Conservation (phyloP, 2,797 vertebrate species). For the Catharus ustulatus region DNA sequence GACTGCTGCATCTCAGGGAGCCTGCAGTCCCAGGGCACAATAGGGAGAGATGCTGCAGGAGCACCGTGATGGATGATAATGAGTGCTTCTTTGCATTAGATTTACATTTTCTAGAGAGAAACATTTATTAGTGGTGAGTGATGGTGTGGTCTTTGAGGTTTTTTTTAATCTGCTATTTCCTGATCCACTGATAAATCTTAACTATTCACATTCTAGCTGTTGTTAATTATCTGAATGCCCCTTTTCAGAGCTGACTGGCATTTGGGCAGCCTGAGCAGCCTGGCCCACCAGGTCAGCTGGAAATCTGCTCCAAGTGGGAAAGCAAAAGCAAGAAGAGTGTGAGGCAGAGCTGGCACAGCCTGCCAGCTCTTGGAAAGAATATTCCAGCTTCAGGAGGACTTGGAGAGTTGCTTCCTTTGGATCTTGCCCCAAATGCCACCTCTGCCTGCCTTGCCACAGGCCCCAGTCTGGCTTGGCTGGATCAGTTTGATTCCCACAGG, state of each 20-base stretch:
- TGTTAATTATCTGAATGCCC: not conserved
- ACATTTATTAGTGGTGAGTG: slow-evolving; percentile 9
- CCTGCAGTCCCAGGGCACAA: not conserved
- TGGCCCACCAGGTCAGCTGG: not conserved
- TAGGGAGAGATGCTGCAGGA: not conserved
- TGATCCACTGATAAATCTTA: not conserved
- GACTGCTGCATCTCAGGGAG: not conserved
- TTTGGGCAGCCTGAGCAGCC: not conserved
- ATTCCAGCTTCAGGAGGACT: not conserved
- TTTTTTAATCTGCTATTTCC: not conserved
- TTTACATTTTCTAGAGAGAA: slow-evolving; percentile 4
- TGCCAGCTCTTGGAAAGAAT: not conserved
- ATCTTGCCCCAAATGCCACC: not conserved
- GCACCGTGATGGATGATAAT: not conserved
- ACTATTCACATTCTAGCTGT: not conserved
- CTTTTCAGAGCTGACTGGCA: not conserved
- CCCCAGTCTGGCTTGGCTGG: not conserved
- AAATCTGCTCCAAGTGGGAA: not conserved
- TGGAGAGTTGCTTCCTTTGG: not conserved
- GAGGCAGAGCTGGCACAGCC: not conserved
- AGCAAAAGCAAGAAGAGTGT: not conserved
- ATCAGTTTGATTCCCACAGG: not conserved
- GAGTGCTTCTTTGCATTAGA: not conserved
- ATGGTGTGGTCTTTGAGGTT: not conserved
- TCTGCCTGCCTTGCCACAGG: not conserved